Percentiles rank a stretch among this genome's conserved stretches.
These are phyloP conservation scores for Aphelocoma californica DNA, from an alignment of 2,797 vertebrate species.

Conservation along the genomic window DNA sequence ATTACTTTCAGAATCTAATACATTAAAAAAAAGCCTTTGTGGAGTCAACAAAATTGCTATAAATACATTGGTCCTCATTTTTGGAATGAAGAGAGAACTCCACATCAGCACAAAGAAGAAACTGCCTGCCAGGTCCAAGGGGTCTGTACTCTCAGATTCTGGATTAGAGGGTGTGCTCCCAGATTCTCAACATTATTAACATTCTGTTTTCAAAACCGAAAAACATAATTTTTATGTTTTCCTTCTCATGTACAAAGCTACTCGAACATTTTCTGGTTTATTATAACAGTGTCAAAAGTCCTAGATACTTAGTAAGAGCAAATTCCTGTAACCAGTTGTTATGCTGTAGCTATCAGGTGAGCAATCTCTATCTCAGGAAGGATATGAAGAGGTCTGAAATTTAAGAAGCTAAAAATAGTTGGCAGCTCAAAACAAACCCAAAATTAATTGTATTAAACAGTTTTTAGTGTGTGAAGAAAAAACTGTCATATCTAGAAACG, in stretches of 20 bases:
- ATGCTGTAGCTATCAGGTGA: background rate
- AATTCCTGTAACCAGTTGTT: background rate
- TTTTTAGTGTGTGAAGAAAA: background rate
- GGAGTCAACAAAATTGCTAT: background rate
- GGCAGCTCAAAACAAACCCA: background rate
- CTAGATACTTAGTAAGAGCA: background rate
- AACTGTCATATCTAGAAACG: background rate
- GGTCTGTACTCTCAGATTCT: background rate
- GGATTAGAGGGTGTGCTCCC: background rate
- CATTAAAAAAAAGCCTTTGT: background rate
- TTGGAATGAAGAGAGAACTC: background rate
- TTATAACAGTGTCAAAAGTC: background rate
- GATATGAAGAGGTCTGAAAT: background rate
- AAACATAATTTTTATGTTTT: background rate
- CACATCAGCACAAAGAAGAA: background rate
- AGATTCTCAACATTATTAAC: background rate
- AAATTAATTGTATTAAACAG: background rate
- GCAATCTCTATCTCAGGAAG: background rate
- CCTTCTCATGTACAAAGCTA: background rate
- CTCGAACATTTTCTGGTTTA: background rate
- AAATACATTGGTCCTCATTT: background rate
- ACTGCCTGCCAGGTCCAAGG: background rate
- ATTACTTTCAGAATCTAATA: background rate
- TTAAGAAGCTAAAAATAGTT: background rate
- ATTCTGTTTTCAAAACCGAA: background rate